phyloP scores from a whole-genome alignment of 2,113 vertebrate genomes.

The Astur gentilis region DNA sequence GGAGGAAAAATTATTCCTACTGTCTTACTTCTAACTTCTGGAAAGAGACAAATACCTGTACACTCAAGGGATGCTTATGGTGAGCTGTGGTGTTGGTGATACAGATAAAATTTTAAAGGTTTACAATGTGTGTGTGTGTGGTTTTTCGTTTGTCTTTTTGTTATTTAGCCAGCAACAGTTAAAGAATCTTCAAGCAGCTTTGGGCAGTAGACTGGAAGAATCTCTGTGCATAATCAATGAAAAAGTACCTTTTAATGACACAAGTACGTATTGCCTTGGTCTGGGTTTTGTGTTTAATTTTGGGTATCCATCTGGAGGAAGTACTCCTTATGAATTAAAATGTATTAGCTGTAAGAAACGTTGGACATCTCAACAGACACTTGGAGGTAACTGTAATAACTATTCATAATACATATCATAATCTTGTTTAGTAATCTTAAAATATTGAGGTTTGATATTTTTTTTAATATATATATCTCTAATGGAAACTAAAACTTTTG shows the following conservation, averaged over 20 bases:
- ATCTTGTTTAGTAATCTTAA: neutral
- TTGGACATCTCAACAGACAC: neutral
- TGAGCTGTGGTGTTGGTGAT: neutral
- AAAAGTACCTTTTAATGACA: conserved; percentile 99
- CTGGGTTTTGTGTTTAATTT: neutral
- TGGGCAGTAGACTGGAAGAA: conserved; percentile 90
- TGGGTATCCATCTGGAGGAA: neutral
- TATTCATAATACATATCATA: neutral
- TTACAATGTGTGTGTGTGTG: conserved; percentile 5
- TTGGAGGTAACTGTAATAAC: neutral
- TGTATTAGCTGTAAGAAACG: neutral
- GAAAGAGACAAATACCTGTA: neutral
- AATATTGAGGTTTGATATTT: neutral
- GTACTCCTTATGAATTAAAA: neutral
- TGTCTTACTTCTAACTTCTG: neutral
- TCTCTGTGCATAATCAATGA: conserved; percentile 93
- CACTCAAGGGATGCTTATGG: neutral
- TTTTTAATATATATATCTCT: neutral
- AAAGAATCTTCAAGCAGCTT: conserved; percentile 88
- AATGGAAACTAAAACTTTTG: neutral
- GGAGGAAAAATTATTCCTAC: neutral
- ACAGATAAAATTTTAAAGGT: neutral
- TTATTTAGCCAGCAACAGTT: conserved; percentile 91
- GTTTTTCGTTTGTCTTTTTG: conserved; percentile 42
- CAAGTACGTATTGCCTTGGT: conserved; percentile 83